Percentiles rank a stretch among this genome's conserved stretches.
These are phyloP conservation scores for Drosophila robusta DNA, from an alignment of 2,888 invertebrate species.

Conservation along the genomic window DNA sequence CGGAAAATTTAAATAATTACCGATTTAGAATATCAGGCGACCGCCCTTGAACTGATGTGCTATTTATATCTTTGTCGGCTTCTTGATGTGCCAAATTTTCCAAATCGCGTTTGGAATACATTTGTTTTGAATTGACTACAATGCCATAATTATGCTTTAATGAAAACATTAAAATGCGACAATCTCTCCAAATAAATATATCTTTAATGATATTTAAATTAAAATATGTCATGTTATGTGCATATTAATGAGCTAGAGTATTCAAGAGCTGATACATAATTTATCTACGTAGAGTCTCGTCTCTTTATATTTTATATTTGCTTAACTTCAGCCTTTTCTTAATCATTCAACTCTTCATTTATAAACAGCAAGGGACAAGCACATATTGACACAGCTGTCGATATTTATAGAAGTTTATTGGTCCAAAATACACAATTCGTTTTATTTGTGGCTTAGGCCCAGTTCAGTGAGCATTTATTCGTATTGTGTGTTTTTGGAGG, in stretches of 20 bases:
- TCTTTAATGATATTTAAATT: not conserved
- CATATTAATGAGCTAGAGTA: not conserved
- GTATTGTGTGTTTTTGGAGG: not conserved
- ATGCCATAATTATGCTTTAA: constrained; percentile 37
- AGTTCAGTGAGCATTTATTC: not conserved
- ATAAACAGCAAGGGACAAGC: not conserved
- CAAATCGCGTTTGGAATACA: not conserved
- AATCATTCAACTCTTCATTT: not conserved
- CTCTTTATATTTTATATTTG: not conserved
- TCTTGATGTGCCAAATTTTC: not conserved
- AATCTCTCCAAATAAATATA: not conserved
- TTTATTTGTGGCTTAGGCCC: not conserved
- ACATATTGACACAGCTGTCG: constrained; percentile 10
- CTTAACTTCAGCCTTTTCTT: not conserved
- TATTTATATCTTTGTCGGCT: constrained; percentile 33
- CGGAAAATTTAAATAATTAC: not conserved
- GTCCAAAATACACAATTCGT: not conserved
- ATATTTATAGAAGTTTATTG: not conserved
- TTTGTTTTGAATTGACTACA: constrained; percentile 18
- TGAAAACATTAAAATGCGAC: constrained; percentile 35
- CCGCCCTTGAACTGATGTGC: constrained; percentile 45
- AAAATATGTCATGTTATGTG: not conserved
- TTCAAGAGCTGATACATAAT: not conserved
- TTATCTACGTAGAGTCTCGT: not conserved
- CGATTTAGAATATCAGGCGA: not conserved